These are phyloP conservation scores for Alauda arvensis DNA, from an alignment of 2,797 vertebrate genomes.

Conservation along the genomic window DNA sequence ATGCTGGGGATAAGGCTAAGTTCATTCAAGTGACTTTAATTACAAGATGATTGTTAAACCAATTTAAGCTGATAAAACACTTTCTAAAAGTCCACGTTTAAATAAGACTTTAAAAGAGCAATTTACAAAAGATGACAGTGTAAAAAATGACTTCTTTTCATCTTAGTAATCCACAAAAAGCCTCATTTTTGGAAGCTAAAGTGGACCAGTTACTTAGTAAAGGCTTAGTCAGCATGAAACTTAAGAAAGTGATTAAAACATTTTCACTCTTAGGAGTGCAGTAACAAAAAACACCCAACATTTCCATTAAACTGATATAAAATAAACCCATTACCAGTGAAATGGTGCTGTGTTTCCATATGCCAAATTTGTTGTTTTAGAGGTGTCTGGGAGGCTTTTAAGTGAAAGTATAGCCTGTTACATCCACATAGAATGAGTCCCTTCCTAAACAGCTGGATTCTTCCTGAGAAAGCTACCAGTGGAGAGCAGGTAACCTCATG, in stretches of 20 bases:
- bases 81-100: conserved; percentile 2
- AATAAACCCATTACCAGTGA: neutral
- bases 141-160: conserved; percentile 39
- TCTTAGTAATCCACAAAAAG: conserved; percentile 44
- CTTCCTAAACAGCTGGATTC: neutral
- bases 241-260: neutral
- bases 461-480: neutral
- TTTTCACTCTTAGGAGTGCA: neutral
- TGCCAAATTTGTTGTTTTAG: neutral
- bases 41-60: conserved; percentile 10
- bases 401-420: neutral
- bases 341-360: neutral
- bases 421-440: neutral
- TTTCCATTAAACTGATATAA: neutral
- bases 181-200: conserved; percentile 23
- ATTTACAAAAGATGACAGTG: neutral
- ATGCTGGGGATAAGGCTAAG: neutral
- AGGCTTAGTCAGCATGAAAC: conserved; percentile 33
- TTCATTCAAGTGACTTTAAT: conserved; percentile 33
- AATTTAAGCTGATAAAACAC: conserved; percentile 18
- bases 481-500: neutral
- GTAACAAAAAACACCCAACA: neutral
- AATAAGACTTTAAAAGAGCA: conserved; percentile 13
- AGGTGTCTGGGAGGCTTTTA: neutral
- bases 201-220: neutral